phyloP scores from a whole-genome alignment of 2,797 vertebrate species.

The Acrossocheilus wenchowensis region DNA sequence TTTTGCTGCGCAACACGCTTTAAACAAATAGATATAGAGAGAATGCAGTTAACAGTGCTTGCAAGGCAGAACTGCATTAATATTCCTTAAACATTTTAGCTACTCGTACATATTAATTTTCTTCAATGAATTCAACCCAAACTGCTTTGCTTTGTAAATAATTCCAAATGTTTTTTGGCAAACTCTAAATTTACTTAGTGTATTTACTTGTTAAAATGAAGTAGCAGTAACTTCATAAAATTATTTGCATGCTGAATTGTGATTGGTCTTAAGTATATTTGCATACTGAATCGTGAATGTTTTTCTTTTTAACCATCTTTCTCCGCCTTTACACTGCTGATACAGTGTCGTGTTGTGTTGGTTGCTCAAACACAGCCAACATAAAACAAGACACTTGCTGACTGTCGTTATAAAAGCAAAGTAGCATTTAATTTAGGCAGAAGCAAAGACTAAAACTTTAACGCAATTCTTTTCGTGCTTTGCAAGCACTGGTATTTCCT shows the following conservation, averaged over 20 bases:
- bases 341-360: neutral
- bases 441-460: slow-evolving; percentile 28
- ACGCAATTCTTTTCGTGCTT: slow-evolving; percentile 30
- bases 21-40: neutral
- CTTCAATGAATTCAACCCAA: neutral
- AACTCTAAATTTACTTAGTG: neutral
- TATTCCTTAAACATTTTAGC: neutral
- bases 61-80: neutral
- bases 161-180: neutral
- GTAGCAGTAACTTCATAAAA: neutral
- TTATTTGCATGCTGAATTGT: neutral
- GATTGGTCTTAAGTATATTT: neutral
- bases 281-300: neutral
- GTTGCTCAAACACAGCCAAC: neutral
- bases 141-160: neutral
- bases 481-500: slow-evolving; percentile 31
- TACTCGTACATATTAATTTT: neutral
- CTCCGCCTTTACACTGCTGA: neutral
- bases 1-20: neutral
- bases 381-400: slow-evolving; percentile 18
- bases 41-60: neutral
- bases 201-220: slow-evolving; percentile 3
- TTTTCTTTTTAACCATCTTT: slow-evolving; percentile 11
- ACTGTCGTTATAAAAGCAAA: neutral
- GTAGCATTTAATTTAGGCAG: neutral